These are phyloP conservation scores for Aegithalos caudatus DNA, from an alignment of 2,113 vertebrate species.

Conservation along the genomic window DNA sequence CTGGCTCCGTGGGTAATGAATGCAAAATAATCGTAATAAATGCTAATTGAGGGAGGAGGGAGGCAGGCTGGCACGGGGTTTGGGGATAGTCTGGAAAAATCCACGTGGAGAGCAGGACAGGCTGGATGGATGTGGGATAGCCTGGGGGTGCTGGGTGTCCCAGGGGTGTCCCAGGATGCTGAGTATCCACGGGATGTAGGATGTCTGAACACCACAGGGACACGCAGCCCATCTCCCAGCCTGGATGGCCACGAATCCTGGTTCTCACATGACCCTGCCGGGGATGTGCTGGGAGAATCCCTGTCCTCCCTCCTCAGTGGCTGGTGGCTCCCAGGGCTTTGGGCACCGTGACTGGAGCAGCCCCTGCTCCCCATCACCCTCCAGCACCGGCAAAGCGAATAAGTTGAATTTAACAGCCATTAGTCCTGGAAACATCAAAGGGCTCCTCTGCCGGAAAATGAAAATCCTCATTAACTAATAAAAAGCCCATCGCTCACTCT, in stretches of 20 bases:
- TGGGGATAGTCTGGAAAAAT: not conserved
- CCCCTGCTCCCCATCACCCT: not conserved
- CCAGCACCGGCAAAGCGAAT: not conserved
- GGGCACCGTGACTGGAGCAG: not conserved
- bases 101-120: fast-evolving
- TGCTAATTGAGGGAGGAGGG: not conserved
- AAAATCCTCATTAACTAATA: conserved; percentile 73
- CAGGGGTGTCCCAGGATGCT: not conserved
- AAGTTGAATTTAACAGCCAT: conserved; percentile 44
- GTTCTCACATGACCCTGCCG: fast-evolving
- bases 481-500: conserved; percentile 65
- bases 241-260: fast-evolving
- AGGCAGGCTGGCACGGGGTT: not conserved
- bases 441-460: conserved; percentile 37
- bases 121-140: not conserved
- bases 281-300: not conserved
- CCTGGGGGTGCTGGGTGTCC: not conserved
- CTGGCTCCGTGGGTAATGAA: not conserved
- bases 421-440: conserved; percentile 58
- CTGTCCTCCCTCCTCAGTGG: fast-evolving
- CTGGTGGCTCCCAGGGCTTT: not conserved
- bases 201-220: not conserved
- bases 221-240: not conserved
- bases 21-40: not conserved
- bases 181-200: fast-evolving